Conservation (phyloP, 2,797 vertebrate genomes). For the Coccyzus lansbergi region DNA sequence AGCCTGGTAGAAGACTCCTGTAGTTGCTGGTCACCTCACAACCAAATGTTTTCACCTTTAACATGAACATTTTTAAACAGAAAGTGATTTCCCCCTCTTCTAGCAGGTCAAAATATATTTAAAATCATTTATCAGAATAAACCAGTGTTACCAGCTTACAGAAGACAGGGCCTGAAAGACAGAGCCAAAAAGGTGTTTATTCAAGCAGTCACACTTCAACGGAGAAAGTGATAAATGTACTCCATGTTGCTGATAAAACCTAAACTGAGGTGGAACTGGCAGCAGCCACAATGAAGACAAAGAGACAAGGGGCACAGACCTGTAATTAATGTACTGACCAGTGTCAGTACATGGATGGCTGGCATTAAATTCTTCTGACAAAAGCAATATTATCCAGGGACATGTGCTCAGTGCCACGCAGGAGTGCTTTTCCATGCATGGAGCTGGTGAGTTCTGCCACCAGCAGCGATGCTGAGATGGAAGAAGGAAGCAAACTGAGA, state of each 20-base stretch:
- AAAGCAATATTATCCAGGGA: background rate
- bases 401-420: rapidly evolving
- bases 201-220: slow-evolving; percentile 34
- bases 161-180: slow-evolving; percentile 3
- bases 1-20: background rate
- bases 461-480: background rate
- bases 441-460: background rate
- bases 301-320: background rate
- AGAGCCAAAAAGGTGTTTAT: slow-evolving; percentile 7
- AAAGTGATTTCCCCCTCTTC: background rate
- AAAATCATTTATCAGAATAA: slow-evolving; percentile 40
- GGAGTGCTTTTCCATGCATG: background rate
- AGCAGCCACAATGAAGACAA: slow-evolving; percentile 25
- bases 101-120: slow-evolving; percentile 15
- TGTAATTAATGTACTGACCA: background rate
- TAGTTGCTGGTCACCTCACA: background rate
- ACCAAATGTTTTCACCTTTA: background rate
- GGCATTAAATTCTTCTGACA: background rate
- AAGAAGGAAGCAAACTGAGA: background rate
- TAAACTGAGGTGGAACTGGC: background rate
- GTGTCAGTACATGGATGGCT: background rate
- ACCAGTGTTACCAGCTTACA: background rate
- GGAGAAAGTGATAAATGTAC: slow-evolving; percentile 28
- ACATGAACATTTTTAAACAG: background rate
- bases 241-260: background rate